Conservation (phyloP, 2,888 invertebrate genomes). For the Eristalinus sepulchralis region DNA sequence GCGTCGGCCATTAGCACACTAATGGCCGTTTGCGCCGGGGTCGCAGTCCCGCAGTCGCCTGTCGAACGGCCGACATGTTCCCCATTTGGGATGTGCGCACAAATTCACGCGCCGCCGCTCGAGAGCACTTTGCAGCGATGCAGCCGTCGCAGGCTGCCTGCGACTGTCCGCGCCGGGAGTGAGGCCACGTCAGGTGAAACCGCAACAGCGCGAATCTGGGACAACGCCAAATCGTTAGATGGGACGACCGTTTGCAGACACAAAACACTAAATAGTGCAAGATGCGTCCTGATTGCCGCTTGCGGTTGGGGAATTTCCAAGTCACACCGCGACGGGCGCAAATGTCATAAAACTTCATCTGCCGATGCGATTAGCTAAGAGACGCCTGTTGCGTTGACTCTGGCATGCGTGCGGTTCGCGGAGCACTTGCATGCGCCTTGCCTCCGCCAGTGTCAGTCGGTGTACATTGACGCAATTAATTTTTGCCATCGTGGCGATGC, state of each 20-base stretch:
- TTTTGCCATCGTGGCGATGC: slow-evolving; percentile 54
- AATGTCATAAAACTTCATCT: slow-evolving; percentile 60
- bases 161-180: neutral
- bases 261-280: slow-evolving; percentile 64
- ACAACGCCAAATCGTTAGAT: slow-evolving; percentile 65
- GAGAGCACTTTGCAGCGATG: slow-evolving; percentile 1
- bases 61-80: slow-evolving; percentile 39
- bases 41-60: neutral
- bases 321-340: slow-evolving; percentile 21
- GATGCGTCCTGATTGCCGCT: slow-evolving; percentile 60
- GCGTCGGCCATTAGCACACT: slow-evolving; percentile 65
- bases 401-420: slow-evolving; percentile 5
- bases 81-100: slow-evolving; percentile 67
- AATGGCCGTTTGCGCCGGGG: slow-evolving; percentile 44
- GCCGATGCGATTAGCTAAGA: slow-evolving; percentile 31
- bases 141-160: neutral
- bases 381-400: neutral
- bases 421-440: slow-evolving; percentile 10
- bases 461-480: slow-evolving; percentile 65
- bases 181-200: slow-evolving; percentile 56
- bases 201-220: slow-evolving; percentile 57
- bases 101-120: slow-evolving; percentile 13
- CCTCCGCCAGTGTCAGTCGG: slow-evolving; percentile 34
- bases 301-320: slow-evolving; percentile 44
- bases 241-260: slow-evolving; percentile 63